Base-by-base conservation (phyloP, 1,140 invertebrate species). In the Eumaeus atala region DNA sequence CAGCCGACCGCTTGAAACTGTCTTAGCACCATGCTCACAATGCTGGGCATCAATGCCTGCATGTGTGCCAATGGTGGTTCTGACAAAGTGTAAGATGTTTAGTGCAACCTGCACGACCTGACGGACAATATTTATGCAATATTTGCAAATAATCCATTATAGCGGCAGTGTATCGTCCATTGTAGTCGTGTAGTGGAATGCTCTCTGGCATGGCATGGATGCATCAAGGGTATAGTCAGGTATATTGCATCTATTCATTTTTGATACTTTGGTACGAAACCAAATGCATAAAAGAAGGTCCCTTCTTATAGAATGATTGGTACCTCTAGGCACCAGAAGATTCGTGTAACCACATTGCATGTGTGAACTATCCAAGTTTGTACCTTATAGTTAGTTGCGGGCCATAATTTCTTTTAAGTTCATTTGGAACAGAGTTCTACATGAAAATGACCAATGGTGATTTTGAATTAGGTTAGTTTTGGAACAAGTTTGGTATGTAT, bases 401-500 rank as follows among this genome's bases (percentile, higher is more conserved):
- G 35, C 54, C 54, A 49, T 57, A 50, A 48, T 56, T 56, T 57
- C 38, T 36, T 57, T 54, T 48, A 35, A 50, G 38, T 36, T 16
- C 48, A 53, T 34, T 34, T 54, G 35, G 50, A 56, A 59, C 54
- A 16, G 36, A 54, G 61, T 56, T 59, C 51, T 61, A 34, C 18
- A 11, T 51, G 21, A n/a, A n/a, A n/a, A 28, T 28, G 60, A 62
- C 60, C 60, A 62, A 62, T 51, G 38, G 55, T 54, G 54, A 50
- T 51, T 52, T 53, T 54, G 47, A 57, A 56, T 56, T 55, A 60
- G 36, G 35, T 56, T 57, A 53, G 59, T 28, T 54, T 9, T 54
- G 51, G 54, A 57, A 38, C 36, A 57, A 63, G 50, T 53, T 58
- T 51, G 53, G 48, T 65, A 70, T 72, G 71, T 72, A 73, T 67